phyloP scores from a whole-genome alignment of 92 coral and sea anemone genomes.

The Epizoanthus stellaris region DNA sequence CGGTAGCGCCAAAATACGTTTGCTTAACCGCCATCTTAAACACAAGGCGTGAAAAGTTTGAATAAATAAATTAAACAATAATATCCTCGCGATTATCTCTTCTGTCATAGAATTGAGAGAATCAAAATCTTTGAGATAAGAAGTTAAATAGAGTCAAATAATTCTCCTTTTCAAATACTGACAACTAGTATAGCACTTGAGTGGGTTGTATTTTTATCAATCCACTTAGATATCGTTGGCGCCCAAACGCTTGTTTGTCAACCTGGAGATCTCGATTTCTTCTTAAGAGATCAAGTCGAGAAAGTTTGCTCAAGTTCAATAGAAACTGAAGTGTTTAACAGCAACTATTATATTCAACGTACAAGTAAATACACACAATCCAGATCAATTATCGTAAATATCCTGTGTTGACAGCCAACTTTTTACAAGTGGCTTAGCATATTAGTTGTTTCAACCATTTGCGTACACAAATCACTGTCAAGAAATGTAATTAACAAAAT shows the following conservation, averaged over 20 bases:
- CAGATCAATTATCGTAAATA: constrained; percentile 62
- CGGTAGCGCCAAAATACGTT: neutral
- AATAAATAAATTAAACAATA: constrained; percentile 52
- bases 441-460: constrained; percentile 76
- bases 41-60: constrained; percentile 54
- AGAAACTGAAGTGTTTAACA: constrained; percentile 38
- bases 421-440: constrained; percentile 80
- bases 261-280: constrained; percentile 1
- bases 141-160: constrained; percentile 64
- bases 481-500: constrained; percentile 68
- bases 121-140: constrained; percentile 64
- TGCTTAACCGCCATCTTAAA: constrained; percentile 51
- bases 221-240: constrained; percentile 23
- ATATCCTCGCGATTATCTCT: constrained; percentile 38
- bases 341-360: constrained; percentile 29
- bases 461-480: constrained; percentile 72
- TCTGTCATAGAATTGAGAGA: constrained; percentile 39
- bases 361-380: constrained; percentile 60
- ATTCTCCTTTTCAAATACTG: constrained; percentile 41
- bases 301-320: constrained; percentile 9
- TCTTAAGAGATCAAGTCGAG: constrained; percentile 15
- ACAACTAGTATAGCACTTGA: constrained; percentile 7
- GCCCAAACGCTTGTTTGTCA: neutral
- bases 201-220: neutral
- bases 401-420: constrained; percentile 64